Base-by-base conservation (phyloP, 2,888 invertebrate species). In the Thera britannica region DNA sequence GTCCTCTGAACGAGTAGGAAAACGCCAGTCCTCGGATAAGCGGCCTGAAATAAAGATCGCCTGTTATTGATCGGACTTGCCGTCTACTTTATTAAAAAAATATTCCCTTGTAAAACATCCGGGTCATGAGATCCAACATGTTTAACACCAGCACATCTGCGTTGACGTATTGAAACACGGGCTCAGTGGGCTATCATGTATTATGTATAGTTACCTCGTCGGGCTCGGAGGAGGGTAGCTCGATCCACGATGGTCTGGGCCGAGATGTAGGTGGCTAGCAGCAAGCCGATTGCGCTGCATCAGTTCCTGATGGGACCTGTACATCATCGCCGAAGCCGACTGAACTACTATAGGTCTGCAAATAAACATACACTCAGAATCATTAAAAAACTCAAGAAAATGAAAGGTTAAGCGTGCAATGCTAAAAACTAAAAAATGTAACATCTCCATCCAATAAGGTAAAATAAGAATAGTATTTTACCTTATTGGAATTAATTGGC, bases 141-240 rank as follows among this genome's bases (percentile, higher is more conserved):
- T 41, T 7, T 7, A 41, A 2, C 5, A 5, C 41, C 7, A 41
- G 41, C 41, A 23, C 23, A 23, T 23, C 23, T 23, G 23, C 23
- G 23, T 23, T 0, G 23, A 23, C 41, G 41, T 7, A 5, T 41
- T 41, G 0, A 6, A 41, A 4, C 0, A 4, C 41, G 41, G 7
- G 6, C 6, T 41, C 41, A 23, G 41, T 41, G 41, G 41, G 23
- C 23, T 23, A 23, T 41, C 41, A 41, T 6, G 41, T 5, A 41
- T 3, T 5, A 5, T 5, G 41, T 12, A 2, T 44, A 51, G 1
- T 38, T 90, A 88, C 95, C 93, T 82, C 85, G 94, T 79, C 83
- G 90, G 97, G 74, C 97, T 97, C 36, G 97, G 97, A 6, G 97
- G 97, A 65, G 97, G 97, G 86, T 97, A 97, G 73, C 97, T 97